Evolutionary conservation across 1,140 invertebrate species (phyloP), one percentile per base, ranked within the genome.

Genomic region (Eufriesea mexicana): DNA sequence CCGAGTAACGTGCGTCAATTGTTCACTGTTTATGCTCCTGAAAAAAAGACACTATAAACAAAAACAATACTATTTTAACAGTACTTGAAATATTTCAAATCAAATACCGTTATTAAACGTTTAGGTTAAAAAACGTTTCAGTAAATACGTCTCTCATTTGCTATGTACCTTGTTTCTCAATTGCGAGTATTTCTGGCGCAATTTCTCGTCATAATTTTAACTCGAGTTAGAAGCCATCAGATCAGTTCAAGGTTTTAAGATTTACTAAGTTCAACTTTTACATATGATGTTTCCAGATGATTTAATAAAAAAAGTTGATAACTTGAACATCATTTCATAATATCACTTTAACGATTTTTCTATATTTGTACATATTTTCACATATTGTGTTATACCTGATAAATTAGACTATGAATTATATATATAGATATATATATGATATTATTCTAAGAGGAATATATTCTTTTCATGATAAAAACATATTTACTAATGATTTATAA

Each of bases 121-220:
- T 45, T 49, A 25, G 18, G 7, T 7, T 45, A 49, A 62, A 57
- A 67, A 71, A 70, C 20, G 2, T 61, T 72, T 61, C 47, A 49
- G 14, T 12, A 72, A 62, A 35, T 28, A 62, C 12, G 57, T 59
- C 45, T 18, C 18, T 54, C 78, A n/a, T 64, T 73, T 47, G 28
- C 23, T 42, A 59, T 54, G 54, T 49, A 35, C 6, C 20, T 49
- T 51, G 35, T 80, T 80, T 64, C 70, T 73, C 59, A 73, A 80
- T 80, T 64, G 47, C 25, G 18, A 28, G 8, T 80, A 73, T 73
- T 73, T 23, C 57, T 72, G 57, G 47, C 35, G 70, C 68, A 59
- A 73, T 79, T 71, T 49, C 47, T 51, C 55, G 25, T 79, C 67
- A 72, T 79, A 79, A 79, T 71, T 72, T 79, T 71, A 71, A 79